Conservation (phyloP, 2,113 vertebrate species). For the Murina feae region DNA sequence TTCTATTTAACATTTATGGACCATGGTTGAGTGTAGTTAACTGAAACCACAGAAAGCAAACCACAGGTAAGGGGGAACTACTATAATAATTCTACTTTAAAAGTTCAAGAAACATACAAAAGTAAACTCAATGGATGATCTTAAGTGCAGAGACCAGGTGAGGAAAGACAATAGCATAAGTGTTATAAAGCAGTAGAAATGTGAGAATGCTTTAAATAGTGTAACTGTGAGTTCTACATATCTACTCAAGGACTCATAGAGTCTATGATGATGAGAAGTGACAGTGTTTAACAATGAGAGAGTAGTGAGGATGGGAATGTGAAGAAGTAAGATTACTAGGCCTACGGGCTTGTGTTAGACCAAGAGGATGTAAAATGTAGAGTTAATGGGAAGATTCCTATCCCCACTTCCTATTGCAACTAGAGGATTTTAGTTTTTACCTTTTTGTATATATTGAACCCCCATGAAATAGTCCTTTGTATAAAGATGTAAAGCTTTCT, state of each 20-base stretch:
- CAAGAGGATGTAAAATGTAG: neutral
- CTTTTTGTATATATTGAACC: neutral
- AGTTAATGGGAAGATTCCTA: neutral
- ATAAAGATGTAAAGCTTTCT: neutral
- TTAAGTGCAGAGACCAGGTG: neutral
- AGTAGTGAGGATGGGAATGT: neutral
- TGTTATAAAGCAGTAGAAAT: neutral
- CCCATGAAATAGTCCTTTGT: neutral
- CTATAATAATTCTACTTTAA: neutral
- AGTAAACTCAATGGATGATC: neutral
- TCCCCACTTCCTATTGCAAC: fast-evolving
- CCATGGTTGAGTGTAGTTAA: neutral
- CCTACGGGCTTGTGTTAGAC: fast-evolving
- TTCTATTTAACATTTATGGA: neutral
- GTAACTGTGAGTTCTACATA: neutral
- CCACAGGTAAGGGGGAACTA: neutral
- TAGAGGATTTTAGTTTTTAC: neutral
- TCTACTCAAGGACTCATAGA: neutral
- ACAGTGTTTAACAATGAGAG: neutral
- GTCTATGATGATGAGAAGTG: neutral
- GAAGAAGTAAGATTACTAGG: neutral
- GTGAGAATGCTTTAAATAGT: neutral
- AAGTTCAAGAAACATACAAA: neutral
- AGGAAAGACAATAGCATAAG: neutral
- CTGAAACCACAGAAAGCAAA: neutral